These are phyloP conservation scores for Enteromius fasciolatus DNA, from an alignment of 2,797 vertebrate species.

Conservation along the genomic window DNA sequence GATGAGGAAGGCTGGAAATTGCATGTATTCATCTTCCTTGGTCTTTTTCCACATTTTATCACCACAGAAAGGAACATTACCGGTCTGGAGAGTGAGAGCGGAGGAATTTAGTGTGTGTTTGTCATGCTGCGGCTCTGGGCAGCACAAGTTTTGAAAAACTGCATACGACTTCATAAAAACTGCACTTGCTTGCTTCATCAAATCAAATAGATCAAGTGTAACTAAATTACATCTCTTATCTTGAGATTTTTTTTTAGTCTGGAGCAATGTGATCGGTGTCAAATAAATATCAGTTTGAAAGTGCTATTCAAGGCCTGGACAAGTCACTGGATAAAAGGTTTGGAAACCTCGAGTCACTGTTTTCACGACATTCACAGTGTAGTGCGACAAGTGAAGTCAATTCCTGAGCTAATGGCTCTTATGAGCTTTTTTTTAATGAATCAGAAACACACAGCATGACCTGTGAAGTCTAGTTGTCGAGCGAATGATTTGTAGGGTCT, in stretches of 20 bases:
- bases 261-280: neutral
- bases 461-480: neutral
- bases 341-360: neutral
- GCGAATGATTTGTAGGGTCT: neutral
- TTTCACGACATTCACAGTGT: neutral
- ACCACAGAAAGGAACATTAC: neutral
- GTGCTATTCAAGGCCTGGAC: neutral
- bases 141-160: neutral
- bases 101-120: neutral
- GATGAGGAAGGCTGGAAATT: conserved; percentile 31
- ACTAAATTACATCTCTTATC: neutral
- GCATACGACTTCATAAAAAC: neutral
- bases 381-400: neutral
- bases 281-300: neutral
- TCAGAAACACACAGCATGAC: neutral
- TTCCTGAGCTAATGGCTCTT: neutral
- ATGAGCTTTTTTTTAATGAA: neutral
- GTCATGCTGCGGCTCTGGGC: neutral
- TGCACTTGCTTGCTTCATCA: conserved; percentile 6
- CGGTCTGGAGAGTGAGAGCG: neutral
- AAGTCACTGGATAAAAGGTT: neutral
- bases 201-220: neutral
- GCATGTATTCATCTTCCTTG: conserved; percentile 4
- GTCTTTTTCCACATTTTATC: neutral
- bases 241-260: neutral